Conservation (phyloP, 2,888 invertebrate genomes). For the Arge pagana region DNA sequence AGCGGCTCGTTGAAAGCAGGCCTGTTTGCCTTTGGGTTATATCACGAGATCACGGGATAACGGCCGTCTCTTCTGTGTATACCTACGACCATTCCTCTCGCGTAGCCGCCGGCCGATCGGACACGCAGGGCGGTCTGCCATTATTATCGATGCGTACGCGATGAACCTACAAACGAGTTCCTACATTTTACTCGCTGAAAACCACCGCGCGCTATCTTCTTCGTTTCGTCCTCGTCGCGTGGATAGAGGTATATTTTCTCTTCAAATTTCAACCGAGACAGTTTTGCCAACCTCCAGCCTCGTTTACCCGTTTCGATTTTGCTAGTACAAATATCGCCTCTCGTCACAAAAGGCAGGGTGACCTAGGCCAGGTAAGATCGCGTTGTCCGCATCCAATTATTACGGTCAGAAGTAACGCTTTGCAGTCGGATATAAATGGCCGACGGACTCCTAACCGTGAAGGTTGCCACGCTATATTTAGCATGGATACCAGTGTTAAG, state of each 20-base stretch:
- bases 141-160: conserved; percentile 19
- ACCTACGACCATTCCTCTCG: conserved; percentile 9
- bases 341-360: no score
- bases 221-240: not conserved
- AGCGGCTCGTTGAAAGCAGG: conserved; percentile 19
- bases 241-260: not conserved
- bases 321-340: no score
- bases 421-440: conserved; percentile 21
- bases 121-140: conserved; percentile 15
- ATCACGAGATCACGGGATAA: conserved; percentile 21
- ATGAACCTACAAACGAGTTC: conserved; percentile 17
- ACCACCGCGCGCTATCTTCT: conserved; percentile 15
- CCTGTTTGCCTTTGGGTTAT: conserved; percentile 22
- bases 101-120: conserved; percentile 10
- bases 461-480: conserved; percentile 21
- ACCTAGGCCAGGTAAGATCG: no score
- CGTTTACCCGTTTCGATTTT: no score
- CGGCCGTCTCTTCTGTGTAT: conserved; percentile 13
- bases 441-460: conserved; percentile 21
- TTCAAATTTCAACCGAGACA: not conserved
- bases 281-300: no score
- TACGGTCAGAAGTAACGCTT: conserved; percentile 1
- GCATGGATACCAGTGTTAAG: conserved; percentile 9
- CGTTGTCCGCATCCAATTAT: no score
- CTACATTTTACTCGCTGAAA: conserved; percentile 15